Evolutionary conservation across 2,888 invertebrate species (phyloP).

Genomic region (Rhingia campestris): DNA sequence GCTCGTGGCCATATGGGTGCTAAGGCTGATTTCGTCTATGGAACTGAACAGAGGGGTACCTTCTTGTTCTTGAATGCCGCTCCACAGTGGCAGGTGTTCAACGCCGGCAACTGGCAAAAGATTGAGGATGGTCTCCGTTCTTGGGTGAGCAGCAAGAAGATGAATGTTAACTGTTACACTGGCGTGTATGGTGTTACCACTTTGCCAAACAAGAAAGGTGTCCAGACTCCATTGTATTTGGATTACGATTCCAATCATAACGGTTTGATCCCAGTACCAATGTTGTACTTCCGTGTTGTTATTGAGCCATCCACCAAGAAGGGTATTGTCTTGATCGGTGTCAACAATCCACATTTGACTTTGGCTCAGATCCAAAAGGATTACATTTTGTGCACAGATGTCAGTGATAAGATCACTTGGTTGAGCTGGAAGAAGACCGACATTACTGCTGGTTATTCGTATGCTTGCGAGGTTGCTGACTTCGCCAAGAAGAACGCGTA

Average conservation of each 20-base stretch:
- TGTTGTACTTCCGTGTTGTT: conserved; percentile 85
- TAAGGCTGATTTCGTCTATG: conserved; percentile 83
- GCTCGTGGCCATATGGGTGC: conserved; percentile 84
- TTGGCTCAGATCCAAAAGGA: conserved; percentile 77
- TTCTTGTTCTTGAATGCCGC: conserved; percentile 84
- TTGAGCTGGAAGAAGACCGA: conserved; percentile 80
- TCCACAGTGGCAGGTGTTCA: conserved; percentile 85
- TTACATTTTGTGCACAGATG: conserved; percentile 80
- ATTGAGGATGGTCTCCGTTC: conserved; percentile 83
- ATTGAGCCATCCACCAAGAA: conserved; percentile 82
- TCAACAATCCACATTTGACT: conserved; percentile 79
- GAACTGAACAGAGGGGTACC: conserved; percentile 83
- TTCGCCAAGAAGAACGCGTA: conserved; percentile 77
- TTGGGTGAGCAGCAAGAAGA: conserved; percentile 80
- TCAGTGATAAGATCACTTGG: conserved; percentile 84
- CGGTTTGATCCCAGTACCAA: conserved; percentile 84
- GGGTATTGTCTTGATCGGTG: conserved; percentile 84
- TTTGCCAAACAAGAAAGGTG: conserved; percentile 83
- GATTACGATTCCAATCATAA: conserved; percentile 79
- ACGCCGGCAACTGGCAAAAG: conserved; percentile 85
- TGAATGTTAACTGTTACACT: conserved; percentile 84
- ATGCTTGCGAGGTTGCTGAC: conserved; percentile 79
- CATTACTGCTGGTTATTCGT: conserved; percentile 79
- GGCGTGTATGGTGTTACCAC: conserved; percentile 85
- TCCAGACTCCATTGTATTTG: conserved; percentile 81